These are phyloP conservation scores for Bovichtus variegatus DNA, from an alignment of 2,797 vertebrate genomes.

Conservation along the genomic window DNA sequence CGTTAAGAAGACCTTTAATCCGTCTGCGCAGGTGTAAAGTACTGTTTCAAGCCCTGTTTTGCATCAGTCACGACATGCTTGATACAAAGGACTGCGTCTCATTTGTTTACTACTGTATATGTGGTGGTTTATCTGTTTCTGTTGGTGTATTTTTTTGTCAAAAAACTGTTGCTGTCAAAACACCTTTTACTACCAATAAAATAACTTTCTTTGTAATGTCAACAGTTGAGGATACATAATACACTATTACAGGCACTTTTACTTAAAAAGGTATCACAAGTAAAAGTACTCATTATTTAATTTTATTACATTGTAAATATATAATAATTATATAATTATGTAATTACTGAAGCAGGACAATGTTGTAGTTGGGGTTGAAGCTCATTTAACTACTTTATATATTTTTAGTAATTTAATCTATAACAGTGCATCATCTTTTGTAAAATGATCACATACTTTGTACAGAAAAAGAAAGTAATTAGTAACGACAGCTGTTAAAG, in stretches of 20 bases:
- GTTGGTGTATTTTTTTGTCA: constrained; percentile 18
- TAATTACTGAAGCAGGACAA: background rate
- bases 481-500: background rate
- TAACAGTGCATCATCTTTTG: background rate
- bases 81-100: constrained; percentile 4
- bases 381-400: background rate
- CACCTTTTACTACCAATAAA: constrained; percentile 56
- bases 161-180: constrained; percentile 35
- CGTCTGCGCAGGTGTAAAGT: constrained; percentile 57
- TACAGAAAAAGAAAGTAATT: background rate
- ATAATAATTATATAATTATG: background rate
- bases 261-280: background rate
- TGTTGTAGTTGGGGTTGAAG: background rate
- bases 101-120: constrained; percentile 34
- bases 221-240: background rate
- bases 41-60: constrained; percentile 14
- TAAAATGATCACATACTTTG: background rate
- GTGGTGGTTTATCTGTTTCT: constrained; percentile 24
- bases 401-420: background rate
- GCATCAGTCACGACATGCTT: constrained; percentile 19
- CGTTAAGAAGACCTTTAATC: constrained; percentile 58
- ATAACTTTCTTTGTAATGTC: constrained; percentile 29
- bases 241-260: background rate
- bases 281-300: background rate
- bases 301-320: background rate